These are phyloP conservation scores for Episyrphus balteatus DNA, from an alignment of 1,140 invertebrate genomes.

Conservation along the genomic window DNA sequence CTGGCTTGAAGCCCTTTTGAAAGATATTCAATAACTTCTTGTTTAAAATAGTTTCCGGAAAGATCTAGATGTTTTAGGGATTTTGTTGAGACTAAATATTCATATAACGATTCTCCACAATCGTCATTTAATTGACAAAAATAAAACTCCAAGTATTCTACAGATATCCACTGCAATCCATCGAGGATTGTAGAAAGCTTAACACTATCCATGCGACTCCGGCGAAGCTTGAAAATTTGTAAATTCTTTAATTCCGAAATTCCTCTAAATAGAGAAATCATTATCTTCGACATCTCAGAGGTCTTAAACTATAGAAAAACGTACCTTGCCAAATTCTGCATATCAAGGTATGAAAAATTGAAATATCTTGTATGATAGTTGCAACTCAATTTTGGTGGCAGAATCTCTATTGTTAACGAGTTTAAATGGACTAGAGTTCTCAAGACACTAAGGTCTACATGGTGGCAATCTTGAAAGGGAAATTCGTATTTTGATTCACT, in stretches of 20 bases:
- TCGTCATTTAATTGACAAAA: slow-evolving; percentile 20
- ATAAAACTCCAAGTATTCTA: slow-evolving; percentile 23
- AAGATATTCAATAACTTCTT: slow-evolving; percentile 5
- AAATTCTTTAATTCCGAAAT: slow-evolving; percentile 11
- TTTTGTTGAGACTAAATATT: slow-evolving; percentile 9
- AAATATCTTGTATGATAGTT: slow-evolving; percentile 19
- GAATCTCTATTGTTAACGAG: slow-evolving; percentile 19
- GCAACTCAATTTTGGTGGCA: slow-evolving; percentile 12
- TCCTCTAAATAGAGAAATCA: slow-evolving; percentile 5
- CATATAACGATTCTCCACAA: slow-evolving; percentile 10
- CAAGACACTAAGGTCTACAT: slow-evolving; percentile 22
- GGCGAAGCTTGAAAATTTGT: slow-evolving; percentile 21
- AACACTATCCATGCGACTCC: slow-evolving; percentile 15
- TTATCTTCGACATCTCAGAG: not conserved
- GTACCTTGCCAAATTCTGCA: slow-evolving; percentile 12
- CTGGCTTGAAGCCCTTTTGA: slow-evolving; percentile 6
- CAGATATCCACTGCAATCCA: slow-evolving; percentile 3
- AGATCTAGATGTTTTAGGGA: slow-evolving; percentile 15
- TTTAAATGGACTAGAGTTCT: slow-evolving; percentile 16
- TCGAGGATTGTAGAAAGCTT: slow-evolving; percentile 15
- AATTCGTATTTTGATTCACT: slow-evolving; percentile 12
- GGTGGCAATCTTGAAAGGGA: slow-evolving; percentile 18
- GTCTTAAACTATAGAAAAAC: not conserved
- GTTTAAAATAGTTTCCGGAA: slow-evolving; percentile 16
- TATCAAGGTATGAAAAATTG: slow-evolving; percentile 22